phyloP scores from a whole-genome alignment of 2,113 vertebrate genomes.

The Rhinogobius similis region DNA sequence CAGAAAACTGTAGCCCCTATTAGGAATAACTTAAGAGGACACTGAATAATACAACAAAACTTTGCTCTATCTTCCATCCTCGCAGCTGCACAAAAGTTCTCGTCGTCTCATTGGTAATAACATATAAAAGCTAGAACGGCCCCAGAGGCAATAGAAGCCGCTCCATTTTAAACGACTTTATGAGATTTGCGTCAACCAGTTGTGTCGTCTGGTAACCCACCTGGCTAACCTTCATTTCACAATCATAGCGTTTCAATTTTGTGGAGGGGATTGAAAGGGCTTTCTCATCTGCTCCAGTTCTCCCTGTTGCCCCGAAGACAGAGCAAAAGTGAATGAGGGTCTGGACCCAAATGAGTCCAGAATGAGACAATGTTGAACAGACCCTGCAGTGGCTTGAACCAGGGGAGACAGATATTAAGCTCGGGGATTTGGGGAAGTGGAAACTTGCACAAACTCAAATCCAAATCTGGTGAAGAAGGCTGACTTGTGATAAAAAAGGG shows the following conservation, averaged over 20 bases:
- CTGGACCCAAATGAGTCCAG: conserved; percentile 37
- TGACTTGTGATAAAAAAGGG: not conserved
- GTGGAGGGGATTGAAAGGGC: conserved; percentile 45
- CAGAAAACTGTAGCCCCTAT: not conserved
- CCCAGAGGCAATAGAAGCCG: conserved; percentile 34
- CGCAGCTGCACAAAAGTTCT: conserved; percentile 29
- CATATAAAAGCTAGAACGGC: conserved; percentile 22
- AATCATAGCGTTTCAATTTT: conserved; percentile 54
- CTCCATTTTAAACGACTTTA: conserved; percentile 51
- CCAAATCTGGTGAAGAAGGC: not conserved
- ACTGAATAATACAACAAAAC: not conserved
- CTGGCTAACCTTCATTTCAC: conserved; percentile 47
- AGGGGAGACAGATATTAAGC: conserved; percentile 7
- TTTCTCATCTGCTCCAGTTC: conserved; percentile 47
- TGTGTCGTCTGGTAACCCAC: conserved; percentile 30
- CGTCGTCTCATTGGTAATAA: conserved; percentile 29
- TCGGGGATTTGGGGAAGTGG: conserved; percentile 19
- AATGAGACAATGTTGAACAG: conserved; percentile 28
- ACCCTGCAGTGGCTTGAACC: conserved; percentile 3
- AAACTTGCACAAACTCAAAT: conserved; percentile 1
- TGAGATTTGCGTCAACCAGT: conserved; percentile 35
- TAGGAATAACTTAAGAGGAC: not conserved
- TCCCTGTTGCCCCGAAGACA: conserved; percentile 33
- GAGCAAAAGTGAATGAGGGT: conserved; percentile 27
- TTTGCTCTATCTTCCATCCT: conserved; percentile 6